Evolutionary conservation across 2,113 vertebrate species (phyloP).

Genomic region (Brienomyrus longianalis): DNA sequence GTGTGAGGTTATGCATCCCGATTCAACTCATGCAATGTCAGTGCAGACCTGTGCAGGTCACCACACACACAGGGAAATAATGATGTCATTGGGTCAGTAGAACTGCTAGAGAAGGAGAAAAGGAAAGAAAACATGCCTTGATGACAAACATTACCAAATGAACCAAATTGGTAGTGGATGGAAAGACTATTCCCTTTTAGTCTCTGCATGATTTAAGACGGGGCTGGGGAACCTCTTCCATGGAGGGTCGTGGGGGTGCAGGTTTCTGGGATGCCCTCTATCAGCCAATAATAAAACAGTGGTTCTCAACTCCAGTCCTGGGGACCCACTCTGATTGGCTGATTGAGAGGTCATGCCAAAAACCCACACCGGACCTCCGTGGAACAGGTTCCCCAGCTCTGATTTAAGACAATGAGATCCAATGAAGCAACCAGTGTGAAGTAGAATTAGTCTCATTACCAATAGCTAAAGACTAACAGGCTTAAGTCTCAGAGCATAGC

Average conservation of each 20-base stretch:
- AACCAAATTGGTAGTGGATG: not conserved
- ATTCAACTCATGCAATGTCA: not conserved
- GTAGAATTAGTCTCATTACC: not conserved
- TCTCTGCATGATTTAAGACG: not conserved
- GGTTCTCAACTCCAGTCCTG: too few species aligned
- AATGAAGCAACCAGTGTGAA: not conserved
- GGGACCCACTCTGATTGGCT: too few species aligned
- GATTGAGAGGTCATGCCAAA: too few species aligned
- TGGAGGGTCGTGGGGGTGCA: too few species aligned
- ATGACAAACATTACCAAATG: not conserved
- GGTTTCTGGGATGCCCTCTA: too few species aligned
- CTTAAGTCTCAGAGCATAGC: not conserved
- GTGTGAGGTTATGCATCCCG: not conserved
- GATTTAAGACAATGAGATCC: not conserved
- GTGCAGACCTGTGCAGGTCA: not conserved
- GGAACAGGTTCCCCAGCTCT: too few species aligned
- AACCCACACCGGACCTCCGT: too few species aligned
- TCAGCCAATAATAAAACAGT: too few species aligned
- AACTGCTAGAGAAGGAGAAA: not conserved
- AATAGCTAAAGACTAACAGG: not conserved
- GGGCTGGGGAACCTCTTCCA: too few species aligned
- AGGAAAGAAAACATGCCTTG: not conserved
- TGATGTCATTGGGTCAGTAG: not conserved
- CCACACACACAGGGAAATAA: not conserved
- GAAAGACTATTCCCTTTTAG: not conserved